Percentiles rank a stretch among this genome's conserved stretches.
Evolutionary conservation across 2,888 invertebrate species (phyloP).

Genomic region (Oligia strigilis): DNA sequence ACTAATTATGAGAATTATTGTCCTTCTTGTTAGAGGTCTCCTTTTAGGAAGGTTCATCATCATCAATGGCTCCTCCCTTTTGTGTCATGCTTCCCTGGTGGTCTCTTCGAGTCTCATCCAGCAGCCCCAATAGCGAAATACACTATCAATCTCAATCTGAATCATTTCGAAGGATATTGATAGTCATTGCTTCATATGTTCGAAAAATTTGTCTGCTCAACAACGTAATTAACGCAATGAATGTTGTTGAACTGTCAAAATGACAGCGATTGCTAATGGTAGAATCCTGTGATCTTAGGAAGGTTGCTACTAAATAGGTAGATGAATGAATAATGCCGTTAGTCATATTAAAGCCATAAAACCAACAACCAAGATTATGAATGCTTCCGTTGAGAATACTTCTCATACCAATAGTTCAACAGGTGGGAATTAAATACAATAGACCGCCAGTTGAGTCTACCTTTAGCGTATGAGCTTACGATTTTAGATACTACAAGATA

Average conservation of each 20-base stretch:
- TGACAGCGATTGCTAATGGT: fast-evolving
- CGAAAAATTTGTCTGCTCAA: neutral
- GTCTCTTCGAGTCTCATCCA: neutral
- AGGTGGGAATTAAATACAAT: conserved; percentile 19
- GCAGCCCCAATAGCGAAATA: neutral
- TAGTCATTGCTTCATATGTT: neutral
- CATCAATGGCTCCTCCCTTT: neutral
- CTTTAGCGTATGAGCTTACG: neutral
- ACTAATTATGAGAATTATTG: too few relatives aligned
- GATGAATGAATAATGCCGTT: neutral
- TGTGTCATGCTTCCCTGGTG: neutral
- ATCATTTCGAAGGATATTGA: neutral
- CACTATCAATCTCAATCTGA: too few relatives aligned
- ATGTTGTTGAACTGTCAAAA: neutral
- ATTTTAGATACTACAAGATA: neutral
- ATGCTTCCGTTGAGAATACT: conserved; percentile 14
- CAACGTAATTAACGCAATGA: neutral
- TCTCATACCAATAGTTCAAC: conserved; percentile 13
- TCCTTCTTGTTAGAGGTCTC: neutral
- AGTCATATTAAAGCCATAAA: neutral
- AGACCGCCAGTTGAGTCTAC: neutral
- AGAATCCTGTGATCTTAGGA: neutral
- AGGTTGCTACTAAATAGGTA: neutral
- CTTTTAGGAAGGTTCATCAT: neutral
- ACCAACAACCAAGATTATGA: neutral